Conservation (phyloP, 1,140 invertebrate genomes). For the Drosophila miranda region DNA sequence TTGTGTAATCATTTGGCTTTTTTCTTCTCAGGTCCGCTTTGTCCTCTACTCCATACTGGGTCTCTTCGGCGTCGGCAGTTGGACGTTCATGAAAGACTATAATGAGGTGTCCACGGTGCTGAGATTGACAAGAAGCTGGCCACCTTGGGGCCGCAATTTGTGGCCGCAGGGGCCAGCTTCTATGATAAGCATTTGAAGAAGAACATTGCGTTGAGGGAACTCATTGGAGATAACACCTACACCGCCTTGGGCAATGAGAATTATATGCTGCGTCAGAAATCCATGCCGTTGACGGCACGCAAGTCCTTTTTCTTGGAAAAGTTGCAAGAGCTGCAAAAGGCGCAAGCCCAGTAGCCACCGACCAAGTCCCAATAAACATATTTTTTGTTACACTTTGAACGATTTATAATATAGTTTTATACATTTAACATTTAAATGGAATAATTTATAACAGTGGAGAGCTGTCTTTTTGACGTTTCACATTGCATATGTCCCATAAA, state of each 20-base stretch:
- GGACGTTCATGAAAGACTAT: slow-evolving; percentile 86
- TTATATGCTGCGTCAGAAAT: slow-evolving; percentile 85
- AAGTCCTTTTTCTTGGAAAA: slow-evolving; percentile 83
- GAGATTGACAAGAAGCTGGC: slow-evolving; percentile 85
- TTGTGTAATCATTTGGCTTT: background rate
- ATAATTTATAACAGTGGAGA: slow-evolving; percentile 33
- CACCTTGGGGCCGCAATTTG: slow-evolving; percentile 84
- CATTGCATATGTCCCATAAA: slow-evolving; percentile 7
- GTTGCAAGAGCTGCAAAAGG: slow-evolving; percentile 54
- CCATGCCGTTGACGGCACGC: slow-evolving; percentile 85
- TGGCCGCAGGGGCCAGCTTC: slow-evolving; percentile 88
- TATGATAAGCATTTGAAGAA: slow-evolving; percentile 88
- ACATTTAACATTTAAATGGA: slow-evolving; percentile 15
- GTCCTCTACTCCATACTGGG: slow-evolving; percentile 85
- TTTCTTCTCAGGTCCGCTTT: slow-evolving; percentile 80
- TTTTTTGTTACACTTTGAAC: slow-evolving; percentile 14
- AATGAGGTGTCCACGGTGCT: slow-evolving; percentile 84
- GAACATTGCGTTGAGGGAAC: slow-evolving; percentile 87
- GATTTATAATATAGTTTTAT: slow-evolving; percentile 2
- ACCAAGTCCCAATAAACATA: slow-evolving; percentile 35
- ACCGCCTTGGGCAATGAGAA: slow-evolving; percentile 88
- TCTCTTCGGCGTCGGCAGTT: slow-evolving; percentile 85
- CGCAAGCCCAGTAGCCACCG: slow-evolving; percentile 11
- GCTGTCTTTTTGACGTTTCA: slow-evolving; percentile 24
- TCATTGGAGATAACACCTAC: slow-evolving; percentile 86